These are phyloP conservation scores for Todiramphus chloris DNA, from an alignment of 2,113 vertebrate genomes.

Conservation along the genomic window DNA sequence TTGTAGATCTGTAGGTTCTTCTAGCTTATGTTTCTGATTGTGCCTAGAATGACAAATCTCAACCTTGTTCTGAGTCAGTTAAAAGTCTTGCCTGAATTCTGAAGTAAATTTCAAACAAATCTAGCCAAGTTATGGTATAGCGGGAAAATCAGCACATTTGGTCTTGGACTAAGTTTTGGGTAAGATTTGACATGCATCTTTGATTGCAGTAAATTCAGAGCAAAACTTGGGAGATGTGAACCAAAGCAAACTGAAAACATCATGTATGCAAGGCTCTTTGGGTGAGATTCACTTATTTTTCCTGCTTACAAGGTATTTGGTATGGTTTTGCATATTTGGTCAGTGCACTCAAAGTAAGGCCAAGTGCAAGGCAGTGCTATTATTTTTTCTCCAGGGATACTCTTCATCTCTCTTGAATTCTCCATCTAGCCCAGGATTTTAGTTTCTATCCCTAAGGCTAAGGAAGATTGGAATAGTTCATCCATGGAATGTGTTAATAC, in stretches of 20 bases:
- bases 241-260: neutral
- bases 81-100: neutral
- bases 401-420: neutral
- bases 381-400: neutral
- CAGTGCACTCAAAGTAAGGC: neutral
- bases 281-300: neutral
- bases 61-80: neutral
- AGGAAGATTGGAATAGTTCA: conserved; percentile 55
- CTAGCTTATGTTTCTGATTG: neutral
- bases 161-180: neutral
- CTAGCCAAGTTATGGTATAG: neutral
- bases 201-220: neutral
- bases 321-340: neutral
- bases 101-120: neutral
- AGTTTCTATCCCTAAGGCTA: conserved; percentile 58
- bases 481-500: conserved; percentile 46
- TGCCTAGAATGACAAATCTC: neutral
- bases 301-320: neutral
- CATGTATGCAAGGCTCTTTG: neutral
- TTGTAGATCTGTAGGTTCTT: neutral
- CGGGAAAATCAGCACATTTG: neutral
- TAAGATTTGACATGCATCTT: neutral
- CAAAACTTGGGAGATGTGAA: neutral
- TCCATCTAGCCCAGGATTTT: neutral
- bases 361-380: neutral